These are phyloP conservation scores for Typhlichthys eigenmanni DNA, from an alignment of 2,797 vertebrate species.

Conservation along the genomic window DNA sequence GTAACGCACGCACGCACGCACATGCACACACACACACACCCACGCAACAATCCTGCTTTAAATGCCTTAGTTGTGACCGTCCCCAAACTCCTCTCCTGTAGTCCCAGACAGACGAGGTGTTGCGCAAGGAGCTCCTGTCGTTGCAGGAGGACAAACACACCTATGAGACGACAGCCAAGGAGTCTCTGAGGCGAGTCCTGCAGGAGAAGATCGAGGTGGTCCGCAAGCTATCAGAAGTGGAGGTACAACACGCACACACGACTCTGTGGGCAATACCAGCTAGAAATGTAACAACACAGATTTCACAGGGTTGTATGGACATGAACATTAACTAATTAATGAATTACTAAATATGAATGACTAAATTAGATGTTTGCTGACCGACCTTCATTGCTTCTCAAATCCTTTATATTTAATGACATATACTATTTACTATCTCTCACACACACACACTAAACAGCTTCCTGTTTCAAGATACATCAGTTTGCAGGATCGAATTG, in stretches of 20 bases:
- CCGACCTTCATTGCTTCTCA: no score
- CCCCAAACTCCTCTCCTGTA: conserved; percentile 40
- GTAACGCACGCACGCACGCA: conserved; percentile 68
- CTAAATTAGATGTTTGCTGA: no score
- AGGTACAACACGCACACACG: conserved; percentile 75
- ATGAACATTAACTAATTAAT: no score
- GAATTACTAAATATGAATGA: no score
- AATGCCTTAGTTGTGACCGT: neutral
- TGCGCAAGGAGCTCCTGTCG: conserved; percentile 93
- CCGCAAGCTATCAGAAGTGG: conserved; percentile 96
- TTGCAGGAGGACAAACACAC: conserved; percentile 98
- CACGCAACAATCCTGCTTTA: neutral
- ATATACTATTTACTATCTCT: no score
- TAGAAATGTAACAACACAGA: no score
- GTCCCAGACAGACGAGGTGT: conserved; percentile 97
- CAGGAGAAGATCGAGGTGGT: conserved; percentile 99
- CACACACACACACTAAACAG: no score
- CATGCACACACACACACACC: conserved; percentile 55
- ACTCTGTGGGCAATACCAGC: no score
- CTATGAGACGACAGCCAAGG: conserved; percentile 98
- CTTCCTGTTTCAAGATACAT: no score
- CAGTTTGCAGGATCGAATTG: no score
- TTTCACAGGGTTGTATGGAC: no score
- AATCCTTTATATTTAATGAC: no score
- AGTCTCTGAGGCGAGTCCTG: conserved; percentile 96